Evolutionary conservation across 2,888 invertebrate genomes (phyloP), one percentile per base, ranked within the genome.

Genomic region (Cremastinae sp.): DNA sequence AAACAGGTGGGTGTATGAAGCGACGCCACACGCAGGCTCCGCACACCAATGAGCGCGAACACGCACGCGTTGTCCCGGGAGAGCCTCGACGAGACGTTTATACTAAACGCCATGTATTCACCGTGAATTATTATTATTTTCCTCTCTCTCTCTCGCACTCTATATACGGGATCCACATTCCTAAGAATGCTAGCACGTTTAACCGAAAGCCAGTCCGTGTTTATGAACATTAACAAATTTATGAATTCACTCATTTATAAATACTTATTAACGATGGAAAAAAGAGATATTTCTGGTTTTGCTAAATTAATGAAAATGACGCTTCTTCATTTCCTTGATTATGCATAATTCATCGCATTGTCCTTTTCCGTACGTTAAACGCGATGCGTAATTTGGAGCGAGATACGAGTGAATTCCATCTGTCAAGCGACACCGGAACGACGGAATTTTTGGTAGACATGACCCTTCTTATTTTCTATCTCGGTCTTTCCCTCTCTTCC

Each of bases 1-100:
- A 70, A 70, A 70, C 70, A 70, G 70, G 70, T 70, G 70, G 70
- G 70, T 61, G 61, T 61, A 20, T 18, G 22, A 16, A 9, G 49
- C 49, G 41, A 59, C 59, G 69, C 69, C 59, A 51, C 39, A 41
- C 59, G 41, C 41, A 35, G 18, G 49, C 69, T 4, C 28, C 28
- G 28, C 28, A 28, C 28, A 28, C 28, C 28, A 28, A 28, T 5
- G 28, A 28, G 28, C 28, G 28, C 28, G 28, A 28, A 59, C 12
- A 43, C n/a, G 8, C 20, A 20, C 41, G 22, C 1, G 8, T 4
- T 8, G 8, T 22, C 47, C 18, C 14, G 20, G 37, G 20, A 56
- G 22, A 35, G 55, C 43, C 39, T 22, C 49, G 59, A 49, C 39
- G 58, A 49, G 35, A 58, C 37, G 22, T 51, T 2, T 28, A 49